Conservation (phyloP, 2,888 invertebrate genomes). For the Lasioglossum pauxillum region DNA sequence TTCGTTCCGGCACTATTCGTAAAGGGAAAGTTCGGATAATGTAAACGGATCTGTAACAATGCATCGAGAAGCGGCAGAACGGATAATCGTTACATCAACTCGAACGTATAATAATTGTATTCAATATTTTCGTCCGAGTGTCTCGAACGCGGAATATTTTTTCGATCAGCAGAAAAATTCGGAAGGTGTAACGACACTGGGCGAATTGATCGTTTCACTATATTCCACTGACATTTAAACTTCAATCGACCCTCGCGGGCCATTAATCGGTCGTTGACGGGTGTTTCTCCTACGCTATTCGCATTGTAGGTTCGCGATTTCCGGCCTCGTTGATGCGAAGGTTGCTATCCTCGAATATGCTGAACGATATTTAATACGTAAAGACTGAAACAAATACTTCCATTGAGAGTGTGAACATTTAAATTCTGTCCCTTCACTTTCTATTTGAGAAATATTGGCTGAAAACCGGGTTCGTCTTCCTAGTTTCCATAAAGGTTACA, state of each 20-base stretch:
- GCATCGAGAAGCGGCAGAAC: constrained; percentile 32
- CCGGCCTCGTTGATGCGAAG: background rate
- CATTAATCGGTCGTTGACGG: background rate
- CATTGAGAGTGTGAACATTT: background rate
- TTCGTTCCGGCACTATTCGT: constrained; percentile 60
- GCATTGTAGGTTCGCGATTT: background rate
- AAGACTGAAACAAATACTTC: background rate
- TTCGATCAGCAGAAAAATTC: background rate
- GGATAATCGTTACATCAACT: constrained; percentile 43
- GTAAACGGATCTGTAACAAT: constrained; percentile 57
- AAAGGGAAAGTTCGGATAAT: constrained; percentile 51
- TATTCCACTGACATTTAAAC: background rate
- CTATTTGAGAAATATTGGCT: background rate
- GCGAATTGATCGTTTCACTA: too few relatives aligned
- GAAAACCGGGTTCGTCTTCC: background rate
- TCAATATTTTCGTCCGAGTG: background rate
- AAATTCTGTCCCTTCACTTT: background rate
- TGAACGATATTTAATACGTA: background rate
- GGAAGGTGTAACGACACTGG: background rate
- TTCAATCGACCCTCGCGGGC: background rate
- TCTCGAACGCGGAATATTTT: background rate
- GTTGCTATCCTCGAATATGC: background rate
- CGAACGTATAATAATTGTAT: background rate
- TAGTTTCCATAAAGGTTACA: background rate
- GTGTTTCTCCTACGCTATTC: background rate